These are phyloP conservation scores for Nemoura dubitans DNA, from an alignment of 2,888 invertebrate genomes.

Conservation along the genomic window DNA sequence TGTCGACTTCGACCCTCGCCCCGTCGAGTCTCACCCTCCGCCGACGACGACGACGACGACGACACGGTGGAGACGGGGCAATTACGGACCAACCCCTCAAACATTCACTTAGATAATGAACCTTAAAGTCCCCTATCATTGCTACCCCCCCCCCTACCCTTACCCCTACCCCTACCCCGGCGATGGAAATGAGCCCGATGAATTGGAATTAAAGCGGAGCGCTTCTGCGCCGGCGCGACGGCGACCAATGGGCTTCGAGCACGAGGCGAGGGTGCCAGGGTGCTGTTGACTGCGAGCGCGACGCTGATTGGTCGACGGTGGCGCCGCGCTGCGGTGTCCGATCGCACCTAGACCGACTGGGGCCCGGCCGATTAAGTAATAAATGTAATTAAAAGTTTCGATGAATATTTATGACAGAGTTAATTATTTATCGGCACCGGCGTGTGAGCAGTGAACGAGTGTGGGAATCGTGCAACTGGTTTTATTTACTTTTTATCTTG, in stretches of 20 bases:
- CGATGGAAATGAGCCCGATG: conserved; percentile 8
- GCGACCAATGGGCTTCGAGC: conserved; percentile 44
- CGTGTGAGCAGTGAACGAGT: no score
- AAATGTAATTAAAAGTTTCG: conserved; percentile 47
- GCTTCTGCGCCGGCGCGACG: neutral
- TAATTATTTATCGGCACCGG: conserved; percentile 39
- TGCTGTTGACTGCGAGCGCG: conserved; percentile 46
- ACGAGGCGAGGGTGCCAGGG: conserved; percentile 33
- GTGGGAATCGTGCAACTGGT: conserved; percentile 40
- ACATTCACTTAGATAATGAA: conserved; percentile 51
- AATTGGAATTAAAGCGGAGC: conserved; percentile 16
- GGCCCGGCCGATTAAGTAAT: conserved; percentile 41
- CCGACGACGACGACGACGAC: no score
- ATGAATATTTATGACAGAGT: conserved; percentile 43
- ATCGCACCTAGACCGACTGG: neutral
- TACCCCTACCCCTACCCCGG: neutral
- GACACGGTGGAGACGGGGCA: conserved; percentile 13
- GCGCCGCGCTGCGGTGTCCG: conserved; percentile 1
- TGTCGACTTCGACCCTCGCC: conserved; percentile 26
- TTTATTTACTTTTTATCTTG: conserved; percentile 37
- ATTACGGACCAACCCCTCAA: conserved; percentile 41
- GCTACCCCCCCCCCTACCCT: conserved; percentile 32
- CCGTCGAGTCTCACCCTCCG: conserved; percentile 41
- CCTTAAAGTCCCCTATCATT: conserved; percentile 50
- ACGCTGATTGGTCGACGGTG: conserved; percentile 47